These are phyloP conservation scores for Okapia johnstoni DNA, from an alignment of 2,113 vertebrate genomes.

Conservation along the genomic window DNA sequence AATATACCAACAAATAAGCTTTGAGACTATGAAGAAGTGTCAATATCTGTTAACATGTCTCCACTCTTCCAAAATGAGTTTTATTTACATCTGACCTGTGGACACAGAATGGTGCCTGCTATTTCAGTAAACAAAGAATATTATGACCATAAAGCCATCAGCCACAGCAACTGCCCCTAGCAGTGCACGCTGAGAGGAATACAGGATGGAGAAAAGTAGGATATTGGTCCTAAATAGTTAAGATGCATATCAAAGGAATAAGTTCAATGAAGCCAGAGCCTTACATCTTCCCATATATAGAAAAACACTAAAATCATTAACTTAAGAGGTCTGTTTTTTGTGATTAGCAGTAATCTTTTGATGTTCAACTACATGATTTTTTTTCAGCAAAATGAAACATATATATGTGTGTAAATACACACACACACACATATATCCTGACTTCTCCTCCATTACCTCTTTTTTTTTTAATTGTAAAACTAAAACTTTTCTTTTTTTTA, in stretches of 20 bases:
- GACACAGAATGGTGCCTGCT: not conserved
- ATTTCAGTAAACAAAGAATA: not conserved
- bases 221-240: not conserved
- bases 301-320: not conserved
- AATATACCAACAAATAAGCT: not conserved
- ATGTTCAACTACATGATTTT: not conserved
- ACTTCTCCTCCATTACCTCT: not conserved
- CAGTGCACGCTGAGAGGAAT: not conserved
- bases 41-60: constrained; percentile 20
- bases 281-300: not conserved
- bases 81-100: not conserved
- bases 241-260: not conserved
- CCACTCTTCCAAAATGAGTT: constrained; percentile 26
- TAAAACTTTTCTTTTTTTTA: not conserved
- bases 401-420: not conserved
- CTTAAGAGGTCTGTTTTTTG: not conserved
- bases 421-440: not conserved
- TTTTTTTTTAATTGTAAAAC: not conserved
- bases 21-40: not conserved
- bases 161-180: not conserved
- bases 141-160: not conserved
- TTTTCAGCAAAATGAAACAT: not conserved
- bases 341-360: not conserved
- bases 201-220: not conserved
- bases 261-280: not conserved